phyloP scores from a whole-genome alignment of 1,140 invertebrate species.

The Coptotermes formosanus region DNA sequence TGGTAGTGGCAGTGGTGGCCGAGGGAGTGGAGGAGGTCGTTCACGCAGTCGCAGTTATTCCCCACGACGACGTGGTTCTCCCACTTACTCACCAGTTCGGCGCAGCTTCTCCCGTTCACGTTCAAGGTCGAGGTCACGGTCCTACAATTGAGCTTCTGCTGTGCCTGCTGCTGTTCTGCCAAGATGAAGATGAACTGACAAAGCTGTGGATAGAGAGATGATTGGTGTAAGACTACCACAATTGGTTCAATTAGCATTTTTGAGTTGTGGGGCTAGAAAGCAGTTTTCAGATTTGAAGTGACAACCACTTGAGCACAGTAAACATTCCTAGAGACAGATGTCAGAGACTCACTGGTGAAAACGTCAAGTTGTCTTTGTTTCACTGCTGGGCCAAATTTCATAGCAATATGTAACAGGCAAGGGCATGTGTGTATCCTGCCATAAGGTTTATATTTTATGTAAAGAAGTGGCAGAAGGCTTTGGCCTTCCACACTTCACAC shows the following conservation, averaged over 20 bases:
- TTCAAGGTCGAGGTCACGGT: conserved; percentile 56
- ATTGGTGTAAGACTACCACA: conserved; percentile 27
- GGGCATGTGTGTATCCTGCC: neutral
- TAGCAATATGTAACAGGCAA: neutral
- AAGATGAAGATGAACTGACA: neutral
- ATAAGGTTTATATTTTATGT: conserved; percentile 12
- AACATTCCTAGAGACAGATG: conserved; percentile 11
- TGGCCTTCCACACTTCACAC: neutral
- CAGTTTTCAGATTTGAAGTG: neutral
- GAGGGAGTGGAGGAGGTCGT: conserved; percentile 58
- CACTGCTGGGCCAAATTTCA: neutral
- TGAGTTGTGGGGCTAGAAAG: neutral
- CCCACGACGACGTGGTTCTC: conserved; percentile 77
- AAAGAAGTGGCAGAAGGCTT: neutral
- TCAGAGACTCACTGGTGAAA: neutral
- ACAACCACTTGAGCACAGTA: neutral
- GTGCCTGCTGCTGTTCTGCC: neutral
- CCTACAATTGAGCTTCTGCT: conserved; percentile 30
- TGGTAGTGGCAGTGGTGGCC: conserved; percentile 64
- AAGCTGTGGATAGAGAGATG: neutral
- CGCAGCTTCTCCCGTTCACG: conserved; percentile 76
- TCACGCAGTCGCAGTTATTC: conserved; percentile 81
- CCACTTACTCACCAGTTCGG: conserved; percentile 81
- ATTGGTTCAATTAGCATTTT: neutral
- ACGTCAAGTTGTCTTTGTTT: neutral